These are phyloP conservation scores for Atrina japonica DNA, from an alignment of 2,888 invertebrate genomes.

Conservation along the genomic window DNA sequence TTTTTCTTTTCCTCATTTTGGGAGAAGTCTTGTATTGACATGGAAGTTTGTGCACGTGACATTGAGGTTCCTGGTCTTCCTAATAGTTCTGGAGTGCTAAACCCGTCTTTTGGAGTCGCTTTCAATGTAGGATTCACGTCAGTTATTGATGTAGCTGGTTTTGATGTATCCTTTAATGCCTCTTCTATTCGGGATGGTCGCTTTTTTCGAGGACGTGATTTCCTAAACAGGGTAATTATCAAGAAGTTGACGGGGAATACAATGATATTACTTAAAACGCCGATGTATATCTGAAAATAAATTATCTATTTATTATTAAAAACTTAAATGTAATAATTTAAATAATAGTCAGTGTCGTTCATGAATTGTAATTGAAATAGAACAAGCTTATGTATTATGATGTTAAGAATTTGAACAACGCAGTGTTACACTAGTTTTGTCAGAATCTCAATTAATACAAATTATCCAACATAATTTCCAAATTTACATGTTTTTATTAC, in stretches of 20 bases:
- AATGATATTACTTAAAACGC: conserved; percentile 80
- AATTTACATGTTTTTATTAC: too few species aligned
- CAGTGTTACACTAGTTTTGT: too few species aligned
- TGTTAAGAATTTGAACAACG: too few species aligned
- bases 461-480: too few species aligned
- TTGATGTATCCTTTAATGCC: conserved; percentile 66
- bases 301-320: background rate
- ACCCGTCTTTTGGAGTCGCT: conserved; percentile 38
- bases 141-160: conserved; percentile 56
- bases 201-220: conserved; percentile 77
- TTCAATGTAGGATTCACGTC: conserved; percentile 59
- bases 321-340: too few species aligned
- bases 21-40: conserved; percentile 35
- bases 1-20: conserved; percentile 48
- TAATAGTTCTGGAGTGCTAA: conserved; percentile 51
- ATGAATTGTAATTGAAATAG: too few species aligned
- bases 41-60: conserved; percentile 56
- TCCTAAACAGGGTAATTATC: conserved; percentile 81
- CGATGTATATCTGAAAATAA: conserved; percentile 79
- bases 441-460: too few species aligned
- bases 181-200: conserved; percentile 74
- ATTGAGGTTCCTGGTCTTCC: conserved; percentile 52
- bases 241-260: conserved; percentile 81
- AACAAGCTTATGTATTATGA: too few species aligned
- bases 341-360: too few species aligned